Percentiles rank a stretch among this genome's conserved stretches.
phyloP scores from a whole-genome alignment of 2,113 vertebrate species.

The Sapajus apella region DNA sequence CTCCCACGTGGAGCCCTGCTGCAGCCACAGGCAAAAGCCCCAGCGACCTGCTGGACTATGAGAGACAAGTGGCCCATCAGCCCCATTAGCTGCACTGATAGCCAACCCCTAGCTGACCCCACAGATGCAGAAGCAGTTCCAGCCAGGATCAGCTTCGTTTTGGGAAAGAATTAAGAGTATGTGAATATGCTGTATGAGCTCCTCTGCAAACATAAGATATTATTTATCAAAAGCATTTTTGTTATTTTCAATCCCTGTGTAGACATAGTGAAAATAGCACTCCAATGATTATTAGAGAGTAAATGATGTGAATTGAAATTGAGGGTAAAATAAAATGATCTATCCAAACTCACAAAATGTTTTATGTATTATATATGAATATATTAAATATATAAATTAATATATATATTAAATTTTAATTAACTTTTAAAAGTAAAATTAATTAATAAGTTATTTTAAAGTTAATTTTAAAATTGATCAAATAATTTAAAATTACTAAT shows the following conservation, averaged over 20 bases:
- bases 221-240: neutral
- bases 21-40: neutral
- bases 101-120: neutral
- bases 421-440: too few species aligned
- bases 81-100: fast-evolving
- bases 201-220: neutral
- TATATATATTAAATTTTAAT: too few species aligned
- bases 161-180: neutral
- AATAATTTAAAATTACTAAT: too few species aligned
- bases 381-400: neutral
- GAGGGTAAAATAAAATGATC: neutral
- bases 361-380: neutral
- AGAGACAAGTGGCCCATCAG: neutral
- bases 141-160: neutral
- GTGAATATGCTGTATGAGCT: neutral
- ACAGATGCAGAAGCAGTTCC: neutral
- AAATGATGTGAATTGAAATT: neutral
- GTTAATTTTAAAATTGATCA: too few species aligned
- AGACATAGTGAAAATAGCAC: neutral
- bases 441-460: too few species aligned
- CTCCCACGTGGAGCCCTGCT: neutral
- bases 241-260: neutral
- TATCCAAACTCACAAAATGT: neutral
- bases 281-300: neutral
- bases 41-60: neutral